Conservation (phyloP, 1,140 invertebrate species). For the Eulimnadia texana region DNA sequence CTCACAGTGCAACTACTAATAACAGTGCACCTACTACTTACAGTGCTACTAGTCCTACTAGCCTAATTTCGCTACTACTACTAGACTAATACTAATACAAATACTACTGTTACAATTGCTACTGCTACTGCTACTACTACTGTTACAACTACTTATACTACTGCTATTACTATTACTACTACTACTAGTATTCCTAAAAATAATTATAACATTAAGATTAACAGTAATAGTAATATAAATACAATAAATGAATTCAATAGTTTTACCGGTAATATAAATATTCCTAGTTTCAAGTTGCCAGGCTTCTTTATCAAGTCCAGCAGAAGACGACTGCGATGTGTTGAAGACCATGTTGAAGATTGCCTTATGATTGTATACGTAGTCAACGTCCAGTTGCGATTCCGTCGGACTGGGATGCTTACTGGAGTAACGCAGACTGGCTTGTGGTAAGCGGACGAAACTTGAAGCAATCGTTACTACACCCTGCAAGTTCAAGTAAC, state of each 20-base stretch:
- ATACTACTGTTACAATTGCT: too few relatives aligned
- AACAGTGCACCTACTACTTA: too few relatives aligned
- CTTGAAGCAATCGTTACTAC: not conserved
- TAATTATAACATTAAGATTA: too few relatives aligned
- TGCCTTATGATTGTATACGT: not conserved
- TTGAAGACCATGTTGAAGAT: not conserved
- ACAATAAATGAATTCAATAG: slow-evolving; percentile 17
- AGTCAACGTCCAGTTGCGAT: not conserved
- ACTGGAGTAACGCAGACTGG: not conserved
- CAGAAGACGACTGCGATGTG: not conserved
- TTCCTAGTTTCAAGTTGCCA: not conserved
- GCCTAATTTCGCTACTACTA: too few relatives aligned
- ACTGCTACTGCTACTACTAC: too few relatives aligned
- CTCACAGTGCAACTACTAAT: too few relatives aligned
- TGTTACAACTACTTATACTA: too few relatives aligned
- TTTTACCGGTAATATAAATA: not conserved
- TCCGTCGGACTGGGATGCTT: not conserved
- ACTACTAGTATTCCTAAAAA: too few relatives aligned
- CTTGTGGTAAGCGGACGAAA: not conserved
- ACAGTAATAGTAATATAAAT: too few relatives aligned
- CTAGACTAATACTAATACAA: too few relatives aligned
- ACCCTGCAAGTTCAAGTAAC: not conserved
- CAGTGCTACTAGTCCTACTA: too few relatives aligned
- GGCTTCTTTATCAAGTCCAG: not conserved
- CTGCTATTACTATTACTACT: too few relatives aligned